A percentile compares a stretch with the other conserved stretches of the same genome.
Evolutionary conservation across 2,888 invertebrate species (phyloP).

Genomic region (Scaptomyza caliginosa): DNA sequence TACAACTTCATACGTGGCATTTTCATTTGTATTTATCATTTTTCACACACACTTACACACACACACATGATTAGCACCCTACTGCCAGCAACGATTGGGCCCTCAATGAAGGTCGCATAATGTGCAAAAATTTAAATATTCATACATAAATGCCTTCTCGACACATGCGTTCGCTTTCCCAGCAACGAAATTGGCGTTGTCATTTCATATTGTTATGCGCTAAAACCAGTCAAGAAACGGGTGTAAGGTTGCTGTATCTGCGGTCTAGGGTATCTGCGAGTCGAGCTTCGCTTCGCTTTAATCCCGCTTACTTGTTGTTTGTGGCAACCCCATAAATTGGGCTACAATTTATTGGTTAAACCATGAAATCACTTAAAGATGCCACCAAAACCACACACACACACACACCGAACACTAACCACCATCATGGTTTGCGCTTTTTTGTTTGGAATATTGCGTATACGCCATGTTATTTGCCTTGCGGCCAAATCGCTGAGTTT

Average conservation of each 20-base stretch:
- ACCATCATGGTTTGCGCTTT: background rate
- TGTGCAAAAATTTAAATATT: constrained; percentile 31
- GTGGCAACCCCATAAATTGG: background rate
- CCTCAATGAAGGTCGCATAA: constrained; percentile 25
- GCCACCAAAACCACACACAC: constrained; percentile 4
- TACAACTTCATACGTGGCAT: background rate
- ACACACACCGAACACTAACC: constrained; percentile 18
- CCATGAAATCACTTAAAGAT: constrained; percentile 38
- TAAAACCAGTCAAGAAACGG: background rate
- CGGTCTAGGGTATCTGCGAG: no score
- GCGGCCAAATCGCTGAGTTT: constrained; percentile 20
- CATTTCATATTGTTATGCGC: background rate
- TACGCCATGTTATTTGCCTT: constrained; percentile 35
- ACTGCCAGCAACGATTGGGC: constrained; percentile 12
- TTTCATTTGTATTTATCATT: constrained; percentile 1
- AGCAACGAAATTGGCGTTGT: constrained; percentile 9
- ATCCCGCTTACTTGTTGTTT: background rate
- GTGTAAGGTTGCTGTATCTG: no score
- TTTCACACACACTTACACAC: background rate
- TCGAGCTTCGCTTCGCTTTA: no score
- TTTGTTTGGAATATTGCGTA: constrained; percentile 46
- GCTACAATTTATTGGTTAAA: background rate
- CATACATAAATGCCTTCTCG: constrained; percentile 60
- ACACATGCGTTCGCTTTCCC: constrained; percentile 40
- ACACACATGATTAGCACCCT: background rate